Conservation (phyloP, 2,113 vertebrate species). For the Platycercus adscitus region DNA sequence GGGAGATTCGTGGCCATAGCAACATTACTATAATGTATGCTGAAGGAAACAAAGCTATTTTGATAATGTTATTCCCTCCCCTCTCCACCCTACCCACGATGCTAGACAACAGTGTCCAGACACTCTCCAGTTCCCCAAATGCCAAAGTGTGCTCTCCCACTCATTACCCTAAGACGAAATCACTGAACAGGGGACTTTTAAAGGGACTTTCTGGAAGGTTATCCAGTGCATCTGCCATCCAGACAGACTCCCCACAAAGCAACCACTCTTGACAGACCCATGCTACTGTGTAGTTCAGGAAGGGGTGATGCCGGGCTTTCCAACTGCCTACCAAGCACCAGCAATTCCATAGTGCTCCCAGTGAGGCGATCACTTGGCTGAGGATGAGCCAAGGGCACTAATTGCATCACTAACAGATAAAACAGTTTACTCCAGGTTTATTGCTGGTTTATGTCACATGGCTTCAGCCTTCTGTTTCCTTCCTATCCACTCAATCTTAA, state of each 20-base stretch:
- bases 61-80: neutral
- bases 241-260: neutral
- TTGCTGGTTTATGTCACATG: neutral
- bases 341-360: neutral
- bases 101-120: neutral
- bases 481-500: neutral
- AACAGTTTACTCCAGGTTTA: neutral
- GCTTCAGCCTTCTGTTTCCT: neutral
- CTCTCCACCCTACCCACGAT: neutral
- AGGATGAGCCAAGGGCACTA: neutral
- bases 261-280: neutral
- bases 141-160: neutral
- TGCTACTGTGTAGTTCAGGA: neutral
- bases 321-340: neutral
- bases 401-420: neutral
- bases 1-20: slow-evolving; percentile 63
- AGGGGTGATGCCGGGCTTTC: neutral
- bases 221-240: neutral
- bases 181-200: neutral
- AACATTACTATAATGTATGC: slow-evolving; percentile 31
- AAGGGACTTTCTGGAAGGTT: neutral
- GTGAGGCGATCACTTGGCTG: neutral
- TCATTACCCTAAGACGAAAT: rapidly evolving
- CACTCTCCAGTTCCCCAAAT: neutral
- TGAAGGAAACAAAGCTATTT: slow-evolving; percentile 34